Evolutionary conservation across 2,113 vertebrate genomes (phyloP).

Genomic region (Prunella fulvescens): DNA sequence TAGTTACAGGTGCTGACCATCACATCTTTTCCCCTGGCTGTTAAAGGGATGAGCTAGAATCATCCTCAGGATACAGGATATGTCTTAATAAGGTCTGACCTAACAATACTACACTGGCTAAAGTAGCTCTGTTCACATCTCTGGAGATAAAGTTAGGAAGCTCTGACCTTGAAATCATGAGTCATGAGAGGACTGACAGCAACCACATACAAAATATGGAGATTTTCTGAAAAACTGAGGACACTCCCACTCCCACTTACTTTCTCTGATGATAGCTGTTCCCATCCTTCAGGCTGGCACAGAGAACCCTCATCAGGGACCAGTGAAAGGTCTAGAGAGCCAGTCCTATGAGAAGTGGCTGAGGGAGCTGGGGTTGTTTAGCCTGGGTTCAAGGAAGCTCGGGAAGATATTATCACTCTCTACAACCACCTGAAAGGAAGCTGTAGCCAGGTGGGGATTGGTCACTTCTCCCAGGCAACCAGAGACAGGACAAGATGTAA

Average conservation of each 20-base stretch:
- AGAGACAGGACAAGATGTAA: background rate
- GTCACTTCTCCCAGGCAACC: background rate
- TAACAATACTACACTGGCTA: background rate
- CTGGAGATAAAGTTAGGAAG: background rate
- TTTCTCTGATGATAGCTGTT: background rate
- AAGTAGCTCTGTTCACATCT: background rate
- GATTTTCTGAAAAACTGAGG: background rate
- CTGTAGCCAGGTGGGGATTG: background rate
- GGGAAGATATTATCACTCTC: background rate
- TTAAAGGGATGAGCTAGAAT: background rate
- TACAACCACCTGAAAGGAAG: background rate
- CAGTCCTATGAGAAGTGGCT: background rate
- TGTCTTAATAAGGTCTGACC: background rate
- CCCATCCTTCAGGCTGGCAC: background rate
- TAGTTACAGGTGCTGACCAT: background rate
- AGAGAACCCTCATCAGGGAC: background rate
- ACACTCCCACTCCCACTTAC: background rate
- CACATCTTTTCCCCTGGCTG: background rate
- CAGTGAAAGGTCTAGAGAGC: background rate
- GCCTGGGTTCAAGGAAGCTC: background rate
- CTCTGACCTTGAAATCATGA: background rate
- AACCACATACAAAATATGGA: background rate
- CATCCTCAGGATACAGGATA: background rate
- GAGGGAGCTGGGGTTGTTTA: background rate
- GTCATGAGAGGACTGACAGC: background rate